Percentiles rank a stretch among this genome's conserved stretches.
Conservation (phyloP, 1,140 invertebrate genomes). For the Psilanteris sp. region DNA sequence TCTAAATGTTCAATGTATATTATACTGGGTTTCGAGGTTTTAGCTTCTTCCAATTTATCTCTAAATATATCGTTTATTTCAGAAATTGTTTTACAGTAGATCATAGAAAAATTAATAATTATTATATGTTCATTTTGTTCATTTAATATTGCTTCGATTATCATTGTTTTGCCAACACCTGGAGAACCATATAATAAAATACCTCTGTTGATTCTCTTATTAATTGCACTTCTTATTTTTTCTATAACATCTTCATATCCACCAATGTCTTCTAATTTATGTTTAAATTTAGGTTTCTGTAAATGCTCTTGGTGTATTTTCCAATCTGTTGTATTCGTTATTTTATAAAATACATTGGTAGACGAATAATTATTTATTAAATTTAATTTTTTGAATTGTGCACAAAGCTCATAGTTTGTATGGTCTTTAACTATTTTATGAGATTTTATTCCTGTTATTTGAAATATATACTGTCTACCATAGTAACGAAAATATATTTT, state of each 20-base stretch:
- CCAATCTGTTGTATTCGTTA: constrained; percentile 72
- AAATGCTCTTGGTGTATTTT: constrained; percentile 47
- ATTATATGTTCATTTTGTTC: constrained; percentile 79
- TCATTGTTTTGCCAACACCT: constrained; percentile 93
- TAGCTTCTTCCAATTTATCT: constrained; percentile 85
- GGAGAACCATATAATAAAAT: constrained; percentile 90
- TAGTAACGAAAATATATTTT: no score
- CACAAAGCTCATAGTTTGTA: no score
- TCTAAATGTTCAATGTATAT: constrained; percentile 91
- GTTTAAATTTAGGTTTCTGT: constrained; percentile 44
- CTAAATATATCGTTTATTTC: constrained; percentile 87
- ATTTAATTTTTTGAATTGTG: constrained; percentile 69
- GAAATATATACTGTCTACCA: no score
- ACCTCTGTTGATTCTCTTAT: constrained; percentile 82
- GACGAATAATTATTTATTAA: constrained; percentile 62
- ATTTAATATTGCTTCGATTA: constrained; percentile 86
- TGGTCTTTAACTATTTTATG: no score
- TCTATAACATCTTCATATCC: constrained; percentile 82
- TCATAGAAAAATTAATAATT: constrained; percentile 83
- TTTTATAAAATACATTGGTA: constrained; percentile 70
- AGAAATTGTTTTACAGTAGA: constrained; percentile 86
- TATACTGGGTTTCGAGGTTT: constrained; percentile 83
- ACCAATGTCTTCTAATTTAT: constrained; percentile 79
- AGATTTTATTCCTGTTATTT: no score
- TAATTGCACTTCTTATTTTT: constrained; percentile 81